A percentile compares a stretch with the other conserved stretches of the same genome.
Conservation (phyloP, 2,797 vertebrate species). For the Scolopax rusticola region DNA sequence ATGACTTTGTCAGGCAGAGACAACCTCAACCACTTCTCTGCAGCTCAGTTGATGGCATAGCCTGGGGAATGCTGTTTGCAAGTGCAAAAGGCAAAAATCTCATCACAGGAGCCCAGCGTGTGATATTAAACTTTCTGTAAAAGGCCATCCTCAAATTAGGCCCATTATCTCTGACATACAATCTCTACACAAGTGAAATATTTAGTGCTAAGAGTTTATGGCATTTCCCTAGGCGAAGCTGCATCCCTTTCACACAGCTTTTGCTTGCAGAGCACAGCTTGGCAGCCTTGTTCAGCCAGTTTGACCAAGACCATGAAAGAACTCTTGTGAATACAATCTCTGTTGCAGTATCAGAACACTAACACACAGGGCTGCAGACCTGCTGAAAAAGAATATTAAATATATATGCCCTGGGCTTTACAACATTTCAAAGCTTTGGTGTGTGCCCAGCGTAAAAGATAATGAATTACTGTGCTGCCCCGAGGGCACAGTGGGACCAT, state of each 20-base stretch:
- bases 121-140: conserved; percentile 59
- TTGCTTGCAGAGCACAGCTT: background rate
- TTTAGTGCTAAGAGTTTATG: conserved; percentile 44
- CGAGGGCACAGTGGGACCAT: background rate
- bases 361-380: background rate
- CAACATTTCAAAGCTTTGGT: background rate
- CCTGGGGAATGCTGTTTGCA: conserved; percentile 23
- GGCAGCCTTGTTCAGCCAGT: background rate
- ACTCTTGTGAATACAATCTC: background rate
- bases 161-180: conserved; percentile 55
- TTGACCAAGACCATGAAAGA: background rate
- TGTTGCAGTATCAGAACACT: background rate
- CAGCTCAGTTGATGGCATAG: conserved; percentile 5
- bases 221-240: conserved; percentile 16
- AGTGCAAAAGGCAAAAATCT: conserved; percentile 27
- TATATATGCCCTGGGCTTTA: background rate
- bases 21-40: background rate
- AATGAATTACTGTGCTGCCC: background rate
- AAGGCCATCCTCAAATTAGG: conserved; percentile 58
- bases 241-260: background rate
- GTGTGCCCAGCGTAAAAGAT: background rate
- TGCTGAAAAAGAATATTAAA: background rate
- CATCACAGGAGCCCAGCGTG: background rate
- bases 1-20: background rate
- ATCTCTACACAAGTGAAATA: conserved; percentile 57